Evolutionary conservation across 2,797 vertebrate species (phyloP).

Genomic region (Trachops cirrhosus): DNA sequence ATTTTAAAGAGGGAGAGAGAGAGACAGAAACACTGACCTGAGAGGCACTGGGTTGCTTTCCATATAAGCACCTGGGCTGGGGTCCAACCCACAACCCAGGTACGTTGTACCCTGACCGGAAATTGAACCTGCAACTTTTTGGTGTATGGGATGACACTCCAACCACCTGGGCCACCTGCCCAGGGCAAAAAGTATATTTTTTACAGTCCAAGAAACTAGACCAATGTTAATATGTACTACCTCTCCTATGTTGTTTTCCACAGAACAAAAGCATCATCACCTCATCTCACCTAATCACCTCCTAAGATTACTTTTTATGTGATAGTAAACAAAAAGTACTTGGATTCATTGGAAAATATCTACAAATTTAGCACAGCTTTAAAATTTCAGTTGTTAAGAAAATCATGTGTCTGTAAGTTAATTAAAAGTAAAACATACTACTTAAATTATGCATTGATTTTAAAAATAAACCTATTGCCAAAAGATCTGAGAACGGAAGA

Average conservation of each 20-base stretch:
- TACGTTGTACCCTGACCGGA: not conserved
- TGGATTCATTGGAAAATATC: not conserved
- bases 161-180: not conserved
- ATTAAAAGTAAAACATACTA: not conserved
- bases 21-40: not conserved
- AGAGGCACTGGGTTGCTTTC: not conserved
- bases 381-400: conserved; percentile 7
- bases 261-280: not conserved
- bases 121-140: not conserved
- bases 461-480: not conserved
- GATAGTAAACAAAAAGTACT: not conserved
- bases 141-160: not conserved
- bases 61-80: not conserved
- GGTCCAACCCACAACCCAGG: not conserved
- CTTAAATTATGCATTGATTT: not conserved
- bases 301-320: not conserved
- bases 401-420: not conserved
- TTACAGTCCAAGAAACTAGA: not conserved
- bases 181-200: not conserved
- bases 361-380: not conserved
- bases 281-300: not conserved
- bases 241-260: not conserved
- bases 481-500: conserved; percentile 9
- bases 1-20: not conserved
- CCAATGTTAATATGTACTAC: not conserved